Evolutionary conservation across 2,888 invertebrate genomes (phyloP).

Genomic region (Homarus gammarus): DNA sequence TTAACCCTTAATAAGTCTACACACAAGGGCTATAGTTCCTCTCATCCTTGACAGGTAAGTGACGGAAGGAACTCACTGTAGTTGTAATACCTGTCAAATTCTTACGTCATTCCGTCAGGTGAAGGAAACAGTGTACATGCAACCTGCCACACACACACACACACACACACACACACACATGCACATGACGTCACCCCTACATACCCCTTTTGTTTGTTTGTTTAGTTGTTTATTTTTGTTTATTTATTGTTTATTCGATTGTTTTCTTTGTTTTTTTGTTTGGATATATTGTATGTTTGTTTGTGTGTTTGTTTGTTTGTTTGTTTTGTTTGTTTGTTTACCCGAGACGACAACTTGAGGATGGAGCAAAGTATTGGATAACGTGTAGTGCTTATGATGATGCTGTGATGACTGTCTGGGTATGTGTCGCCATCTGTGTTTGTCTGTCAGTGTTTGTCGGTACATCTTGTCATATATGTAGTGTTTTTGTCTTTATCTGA

Average conservation of each 20-base stretch:
- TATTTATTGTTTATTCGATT: no score
- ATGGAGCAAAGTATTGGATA: no score
- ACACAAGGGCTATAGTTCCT: no score
- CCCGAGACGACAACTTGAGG: no score
- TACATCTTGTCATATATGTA: neutral
- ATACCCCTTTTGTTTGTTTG: no score
- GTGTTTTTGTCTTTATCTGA: no score
- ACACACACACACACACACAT: neutral
- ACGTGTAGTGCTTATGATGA: no score
- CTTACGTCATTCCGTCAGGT: constrained; percentile 23
- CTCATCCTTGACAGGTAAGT: neutral
- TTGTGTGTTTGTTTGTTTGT: neutral
- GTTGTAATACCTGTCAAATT: constrained; percentile 34
- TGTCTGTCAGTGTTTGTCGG: neutral
- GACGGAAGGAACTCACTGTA: neutral
- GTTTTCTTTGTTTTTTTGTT: neutral
- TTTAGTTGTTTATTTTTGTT: no score
- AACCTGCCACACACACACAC: neutral
- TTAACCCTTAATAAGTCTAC: no score
- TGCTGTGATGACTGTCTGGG: neutral
- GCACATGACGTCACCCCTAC: no score
- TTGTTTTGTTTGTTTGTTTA: neutral
- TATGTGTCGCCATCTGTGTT: neutral
- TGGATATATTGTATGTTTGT: constrained; percentile 7
- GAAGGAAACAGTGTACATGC: constrained; percentile 1